Conservation (phyloP, 37 sponge, comb jelly and placozoan species). For the Tethya wilhelma region DNA sequence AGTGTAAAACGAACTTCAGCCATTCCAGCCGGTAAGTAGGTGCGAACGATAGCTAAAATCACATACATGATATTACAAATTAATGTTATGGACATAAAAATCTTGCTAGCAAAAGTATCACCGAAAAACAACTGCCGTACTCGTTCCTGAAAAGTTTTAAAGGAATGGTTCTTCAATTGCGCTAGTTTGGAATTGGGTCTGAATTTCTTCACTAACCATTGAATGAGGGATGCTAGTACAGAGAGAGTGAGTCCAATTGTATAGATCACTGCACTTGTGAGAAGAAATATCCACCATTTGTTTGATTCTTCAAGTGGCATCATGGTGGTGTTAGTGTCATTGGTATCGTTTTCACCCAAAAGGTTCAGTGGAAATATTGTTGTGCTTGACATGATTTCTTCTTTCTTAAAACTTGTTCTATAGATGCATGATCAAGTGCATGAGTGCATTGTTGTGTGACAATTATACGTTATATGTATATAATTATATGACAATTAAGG, state of each 20-base stretch:
- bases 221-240: background rate
- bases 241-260: background rate
- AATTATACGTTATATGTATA: too few species aligned
- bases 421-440: too few species aligned
- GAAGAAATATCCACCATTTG: constrained; percentile 19
- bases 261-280: constrained; percentile 3
- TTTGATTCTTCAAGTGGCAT: too few species aligned
- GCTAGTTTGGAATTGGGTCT: background rate
- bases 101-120: constrained; percentile 24
- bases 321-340: too few species aligned
- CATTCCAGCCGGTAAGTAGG: background rate
- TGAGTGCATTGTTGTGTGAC: too few species aligned
- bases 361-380: too few species aligned
- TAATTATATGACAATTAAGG: too few species aligned
- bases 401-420: too few species aligned
- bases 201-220: background rate
- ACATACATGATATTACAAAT: constrained; percentile 33
- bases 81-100: constrained; percentile 7
- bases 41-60: constrained; percentile 3
- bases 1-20: constrained; percentile 7
- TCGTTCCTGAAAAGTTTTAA: background rate
- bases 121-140: constrained; percentile 18
- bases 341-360: too few species aligned
- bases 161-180: background rate
- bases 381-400: too few species aligned